Evolutionary conservation across 2,888 invertebrate genomes (phyloP).

Genomic region (Minunthozetes semirufus): DNA sequence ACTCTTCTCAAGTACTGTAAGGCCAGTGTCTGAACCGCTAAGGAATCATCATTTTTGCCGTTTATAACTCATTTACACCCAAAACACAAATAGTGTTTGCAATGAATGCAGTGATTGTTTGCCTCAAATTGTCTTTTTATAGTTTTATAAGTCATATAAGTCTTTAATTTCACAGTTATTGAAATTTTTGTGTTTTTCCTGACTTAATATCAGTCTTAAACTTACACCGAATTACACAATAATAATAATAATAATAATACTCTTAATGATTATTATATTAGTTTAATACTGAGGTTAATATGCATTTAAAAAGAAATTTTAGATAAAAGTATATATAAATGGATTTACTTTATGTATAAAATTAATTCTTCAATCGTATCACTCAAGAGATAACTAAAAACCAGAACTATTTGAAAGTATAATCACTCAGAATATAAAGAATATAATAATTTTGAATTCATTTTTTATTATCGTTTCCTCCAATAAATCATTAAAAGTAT

Average conservation of each 20-base stretch:
- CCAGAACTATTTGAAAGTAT: neutral
- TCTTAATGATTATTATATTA: neutral
- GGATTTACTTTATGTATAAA: neutral
- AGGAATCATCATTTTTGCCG: neutral
- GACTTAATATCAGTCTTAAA: neutral
- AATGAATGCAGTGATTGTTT: neutral
- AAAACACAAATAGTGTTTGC: neutral
- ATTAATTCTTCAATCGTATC: neutral
- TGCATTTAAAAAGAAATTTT: constrained; percentile 3
- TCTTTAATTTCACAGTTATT: constrained; percentile 7
- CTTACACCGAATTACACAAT: neutral
- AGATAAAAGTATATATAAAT: neutral
- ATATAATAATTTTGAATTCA: neutral
- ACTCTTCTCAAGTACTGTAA: neutral
- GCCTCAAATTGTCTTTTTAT: constrained; percentile 9
- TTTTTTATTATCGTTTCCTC: neutral
- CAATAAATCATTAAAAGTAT: neutral
- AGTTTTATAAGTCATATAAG: constrained; percentile 16
- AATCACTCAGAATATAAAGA: neutral
- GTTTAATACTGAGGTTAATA: neutral
- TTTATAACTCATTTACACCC: constrained; percentile 7
- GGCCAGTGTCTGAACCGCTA: neutral
- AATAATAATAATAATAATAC: neutral
- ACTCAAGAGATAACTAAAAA: neutral
- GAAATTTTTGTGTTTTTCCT: constrained; percentile 12